Conservation (phyloP, 2,113 vertebrate species). For the Coptodon rendalli region DNA sequence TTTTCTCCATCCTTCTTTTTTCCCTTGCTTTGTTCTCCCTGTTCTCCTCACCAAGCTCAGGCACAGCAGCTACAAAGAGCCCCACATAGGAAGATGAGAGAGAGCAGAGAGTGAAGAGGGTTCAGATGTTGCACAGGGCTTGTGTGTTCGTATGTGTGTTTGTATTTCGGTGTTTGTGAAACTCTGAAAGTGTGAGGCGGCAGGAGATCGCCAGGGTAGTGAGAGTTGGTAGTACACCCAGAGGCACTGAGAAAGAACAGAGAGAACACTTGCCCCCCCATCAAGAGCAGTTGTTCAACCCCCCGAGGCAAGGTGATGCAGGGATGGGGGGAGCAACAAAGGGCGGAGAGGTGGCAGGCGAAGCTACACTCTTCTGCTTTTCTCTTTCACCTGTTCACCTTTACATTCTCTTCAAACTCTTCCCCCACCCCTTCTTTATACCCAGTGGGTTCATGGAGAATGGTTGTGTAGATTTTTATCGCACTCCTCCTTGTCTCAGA, state of each 20-base stretch:
- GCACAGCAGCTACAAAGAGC: conserved; percentile 66
- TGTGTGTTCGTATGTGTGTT: conserved; percentile 44
- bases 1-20: conserved; percentile 46
- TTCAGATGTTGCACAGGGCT: conserved; percentile 60
- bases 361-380: conserved; percentile 55
- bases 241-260: conserved; percentile 67
- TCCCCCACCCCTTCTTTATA: conserved; percentile 56
- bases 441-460: conserved; percentile 53
- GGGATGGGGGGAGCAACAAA: conserved; percentile 53
- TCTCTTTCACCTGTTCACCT: conserved; percentile 65
- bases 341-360: conserved; percentile 58
- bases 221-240: conserved; percentile 65
- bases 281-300: conserved; percentile 67
- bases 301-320: conserved; percentile 67
- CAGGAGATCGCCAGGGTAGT: conserved; percentile 71
- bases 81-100: conserved; percentile 72
- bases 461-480: conserved; percentile 14
- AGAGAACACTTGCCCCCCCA: conserved; percentile 70
- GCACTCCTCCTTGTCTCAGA: conserved; percentile 24
- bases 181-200: conserved; percentile 57
- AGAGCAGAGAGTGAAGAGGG: conserved; percentile 58
- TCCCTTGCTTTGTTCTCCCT: conserved; percentile 55
- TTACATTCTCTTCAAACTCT: conserved; percentile 60
- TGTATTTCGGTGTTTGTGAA: conserved; percentile 47
- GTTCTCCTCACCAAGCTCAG: conserved; percentile 55